These are phyloP conservation scores for Caenorhabditis japonica DNA, from an alignment of 2,888 invertebrate genomes.

Conservation along the genomic window DNA sequence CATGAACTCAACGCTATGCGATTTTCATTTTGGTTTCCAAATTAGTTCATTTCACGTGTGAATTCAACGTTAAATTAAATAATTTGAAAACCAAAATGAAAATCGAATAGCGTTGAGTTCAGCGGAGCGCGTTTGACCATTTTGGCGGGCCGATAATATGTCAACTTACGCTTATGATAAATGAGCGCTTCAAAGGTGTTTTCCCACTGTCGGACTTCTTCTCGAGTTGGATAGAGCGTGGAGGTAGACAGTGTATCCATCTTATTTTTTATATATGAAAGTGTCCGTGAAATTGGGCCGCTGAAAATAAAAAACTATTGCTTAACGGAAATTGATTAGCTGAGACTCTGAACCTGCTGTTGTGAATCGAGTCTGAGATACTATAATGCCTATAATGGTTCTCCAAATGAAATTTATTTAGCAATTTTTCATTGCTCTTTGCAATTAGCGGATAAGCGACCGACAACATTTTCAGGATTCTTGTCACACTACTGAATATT, in stretches of 20 bases:
- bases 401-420: slow-evolving; percentile 13
- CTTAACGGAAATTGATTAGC: neutral
- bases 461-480: slow-evolving; percentile 37
- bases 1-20: too few species aligned
- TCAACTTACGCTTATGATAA: slow-evolving; percentile 70
- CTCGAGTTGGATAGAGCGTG: slow-evolving; percentile 66
- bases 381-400: slow-evolving; percentile 1
- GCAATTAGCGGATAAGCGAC: slow-evolving; percentile 40
- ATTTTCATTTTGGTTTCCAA: too few species aligned
- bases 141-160: too few species aligned
- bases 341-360: slow-evolving; percentile 9
- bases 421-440: slow-evolving; percentile 27
- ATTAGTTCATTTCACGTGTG: too few species aligned
- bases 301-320: slow-evolving; percentile 54
- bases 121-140: too few species aligned
- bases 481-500: slow-evolving; percentile 40
- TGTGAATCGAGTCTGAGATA: slow-evolving; percentile 3
- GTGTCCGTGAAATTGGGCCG: slow-evolving; percentile 71
- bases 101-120: too few species aligned
- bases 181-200: slow-evolving; percentile 69
- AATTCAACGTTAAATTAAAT: too few species aligned
- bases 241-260: slow-evolving; percentile 69
- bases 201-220: slow-evolving; percentile 73
- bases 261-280: slow-evolving; percentile 68
- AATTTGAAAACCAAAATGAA: too few species aligned